phyloP scores from a whole-genome alignment of 2,797 vertebrate genomes.

The Phrynocephalus forsythii region DNA sequence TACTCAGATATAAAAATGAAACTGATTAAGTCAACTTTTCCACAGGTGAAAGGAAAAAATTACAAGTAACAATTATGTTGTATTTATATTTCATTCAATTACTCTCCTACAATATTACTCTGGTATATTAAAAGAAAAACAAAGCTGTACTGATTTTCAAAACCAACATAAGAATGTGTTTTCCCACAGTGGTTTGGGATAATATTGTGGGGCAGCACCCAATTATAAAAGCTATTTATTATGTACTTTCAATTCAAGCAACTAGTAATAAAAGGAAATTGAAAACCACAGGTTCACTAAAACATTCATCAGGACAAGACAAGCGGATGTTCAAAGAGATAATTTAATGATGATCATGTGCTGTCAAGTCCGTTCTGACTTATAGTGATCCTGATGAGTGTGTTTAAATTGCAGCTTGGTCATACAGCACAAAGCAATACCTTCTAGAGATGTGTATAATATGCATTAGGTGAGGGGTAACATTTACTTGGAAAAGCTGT shows the following conservation, averaged over 20 bases:
- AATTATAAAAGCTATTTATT: background rate
- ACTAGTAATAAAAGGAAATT: background rate
- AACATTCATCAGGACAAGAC: background rate
- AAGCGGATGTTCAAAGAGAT: slow-evolving; percentile 8
- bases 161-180: background rate
- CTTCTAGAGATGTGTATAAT: background rate
- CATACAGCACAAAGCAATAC: background rate
- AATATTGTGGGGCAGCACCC: background rate
- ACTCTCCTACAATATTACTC: background rate
- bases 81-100: background rate
- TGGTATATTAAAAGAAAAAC: background rate
- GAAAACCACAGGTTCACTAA: background rate
- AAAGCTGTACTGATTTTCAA: background rate
- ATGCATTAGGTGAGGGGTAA: background rate
- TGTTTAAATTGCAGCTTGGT: background rate
- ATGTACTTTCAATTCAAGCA: background rate
- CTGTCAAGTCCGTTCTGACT: background rate
- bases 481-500: background rate
- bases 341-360: background rate
- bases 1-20: no score
- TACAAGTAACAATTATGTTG: slow-evolving; percentile 2
- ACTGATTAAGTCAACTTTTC: background rate
- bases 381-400: no score
- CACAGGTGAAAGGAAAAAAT: slow-evolving; percentile 7
- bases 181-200: background rate